These are phyloP conservation scores for Uloborus diversus DNA, from an alignment of 1,140 invertebrate species.

Conservation along the genomic window DNA sequence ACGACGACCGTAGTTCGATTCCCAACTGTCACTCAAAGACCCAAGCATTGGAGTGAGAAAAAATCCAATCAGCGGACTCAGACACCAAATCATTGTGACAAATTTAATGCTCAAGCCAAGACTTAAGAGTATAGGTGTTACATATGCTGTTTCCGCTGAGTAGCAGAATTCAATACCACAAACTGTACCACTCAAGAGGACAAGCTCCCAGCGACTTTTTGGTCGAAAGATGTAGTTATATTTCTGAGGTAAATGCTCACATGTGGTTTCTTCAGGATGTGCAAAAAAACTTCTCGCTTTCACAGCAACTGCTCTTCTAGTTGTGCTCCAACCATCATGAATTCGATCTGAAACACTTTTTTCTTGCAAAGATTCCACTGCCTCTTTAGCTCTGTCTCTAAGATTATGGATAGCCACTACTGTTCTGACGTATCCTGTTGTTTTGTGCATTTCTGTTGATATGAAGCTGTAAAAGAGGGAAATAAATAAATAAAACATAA, in stretches of 20 bases:
- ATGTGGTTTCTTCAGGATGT: constrained; percentile 2
- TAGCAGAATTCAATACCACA: constrained; percentile 98
- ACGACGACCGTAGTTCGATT: constrained; percentile 79
- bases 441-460: constrained; percentile 40
- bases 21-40: constrained; percentile 89
- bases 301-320: not conserved
- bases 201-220: constrained; percentile 83
- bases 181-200: constrained; percentile 89
- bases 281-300: constrained; percentile 14
- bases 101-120: constrained; percentile 89
- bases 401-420: constrained; percentile 31
- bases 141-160: constrained; percentile 95
- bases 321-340: constrained; percentile 27
- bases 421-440: constrained; percentile 23
- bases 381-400: constrained; percentile 25
- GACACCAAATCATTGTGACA: constrained; percentile 95
- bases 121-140: constrained; percentile 91
- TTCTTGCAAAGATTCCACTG: constrained; percentile 26
- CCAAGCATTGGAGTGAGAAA: constrained; percentile 92
- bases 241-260: not conserved
- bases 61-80: constrained; percentile 90
- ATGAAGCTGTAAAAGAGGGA: too few relatives aligned
- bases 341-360: constrained; percentile 12
- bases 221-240: constrained; percentile 65
- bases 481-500: too few relatives aligned